Evolutionary conservation across 2,888 invertebrate species (phyloP), one percentile per base, ranked within the genome.

Genomic region (Tenodera sinensis): DNA sequence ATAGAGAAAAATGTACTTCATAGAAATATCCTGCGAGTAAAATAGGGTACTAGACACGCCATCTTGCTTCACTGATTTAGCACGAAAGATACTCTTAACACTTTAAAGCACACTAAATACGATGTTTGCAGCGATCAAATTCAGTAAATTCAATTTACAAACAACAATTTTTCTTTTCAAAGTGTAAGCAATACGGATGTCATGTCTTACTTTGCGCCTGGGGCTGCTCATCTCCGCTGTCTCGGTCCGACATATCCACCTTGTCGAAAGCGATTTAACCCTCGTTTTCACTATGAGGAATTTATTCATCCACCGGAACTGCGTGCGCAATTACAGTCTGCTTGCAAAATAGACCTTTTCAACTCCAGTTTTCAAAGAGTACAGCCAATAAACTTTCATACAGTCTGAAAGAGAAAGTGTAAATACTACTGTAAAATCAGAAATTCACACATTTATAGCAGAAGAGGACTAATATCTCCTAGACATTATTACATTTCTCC

Each of bases 171-270:
- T 20, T 83, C 83, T 83, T 87, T 42, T 83, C 88, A 89, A 89
- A 88, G 83, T 89, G 88, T 71, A 88, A 90, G 89, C 90, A 90
- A 90, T 83, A 89, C 88, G 87, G 89, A 89, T 89, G 85, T 89
- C 90, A 89, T 87, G 87, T 90, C 92, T 92, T 92, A 92, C 93
- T 93, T 92, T 92, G 92, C 91, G 92, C 92, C 91, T 92, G 92
- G 91, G 92, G 92, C 92, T 92, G 92, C 90, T 93, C 93, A 92
- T 93, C 93, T 91, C 92, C 92, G 91, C 92, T 92, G 91, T 92
- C 93, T 91, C 92, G 92, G 92, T 93, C 93, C 92, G 93, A 93
- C 93, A 93, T 93, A 91, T 90, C 89, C 89, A 88, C 87, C 88
- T 88, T 90, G 89, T 91, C 89, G 90, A 90, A 91, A 90, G 90